These are phyloP conservation scores for Tokudaia muenninki DNA, from an alignment of 2,797 vertebrate species.

Conservation along the genomic window DNA sequence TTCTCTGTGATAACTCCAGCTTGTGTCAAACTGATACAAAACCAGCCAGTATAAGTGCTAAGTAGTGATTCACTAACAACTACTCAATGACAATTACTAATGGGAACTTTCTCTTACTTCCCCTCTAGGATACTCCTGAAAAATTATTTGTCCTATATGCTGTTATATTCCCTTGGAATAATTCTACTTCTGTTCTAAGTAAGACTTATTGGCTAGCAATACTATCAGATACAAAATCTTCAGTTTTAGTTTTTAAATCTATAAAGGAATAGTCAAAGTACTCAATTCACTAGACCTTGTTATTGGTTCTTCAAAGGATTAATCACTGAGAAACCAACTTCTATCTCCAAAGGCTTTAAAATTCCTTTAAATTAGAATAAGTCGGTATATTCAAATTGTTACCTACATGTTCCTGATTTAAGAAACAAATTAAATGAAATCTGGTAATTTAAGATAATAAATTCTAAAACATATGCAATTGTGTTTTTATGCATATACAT, in stretches of 20 bases:
- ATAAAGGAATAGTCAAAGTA: background rate
- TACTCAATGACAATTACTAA: background rate
- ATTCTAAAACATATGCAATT: background rate
- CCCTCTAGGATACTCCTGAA: background rate
- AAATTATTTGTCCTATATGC: background rate
- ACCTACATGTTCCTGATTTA: background rate
- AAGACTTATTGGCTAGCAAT: background rate
- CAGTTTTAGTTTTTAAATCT: background rate
- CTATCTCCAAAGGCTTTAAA: background rate
- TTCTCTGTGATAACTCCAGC: too few species aligned
- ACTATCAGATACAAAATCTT: constrained; percentile 25
- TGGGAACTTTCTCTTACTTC: background rate
- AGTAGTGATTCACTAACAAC: background rate
- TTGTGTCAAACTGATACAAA: too few species aligned
- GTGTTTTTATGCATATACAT: background rate
- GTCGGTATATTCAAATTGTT: background rate
- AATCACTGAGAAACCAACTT: background rate
- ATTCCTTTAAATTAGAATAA: background rate
- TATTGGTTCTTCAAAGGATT: background rate
- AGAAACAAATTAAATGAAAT: constrained; percentile 20
- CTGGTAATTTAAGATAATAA: background rate
- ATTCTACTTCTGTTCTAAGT: background rate
- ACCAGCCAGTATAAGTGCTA: background rate
- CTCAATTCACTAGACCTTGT: background rate
- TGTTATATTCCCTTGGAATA: background rate